phyloP scores from a whole-genome alignment of 2,797 vertebrate species.

The Microhierax caerulescens region DNA sequence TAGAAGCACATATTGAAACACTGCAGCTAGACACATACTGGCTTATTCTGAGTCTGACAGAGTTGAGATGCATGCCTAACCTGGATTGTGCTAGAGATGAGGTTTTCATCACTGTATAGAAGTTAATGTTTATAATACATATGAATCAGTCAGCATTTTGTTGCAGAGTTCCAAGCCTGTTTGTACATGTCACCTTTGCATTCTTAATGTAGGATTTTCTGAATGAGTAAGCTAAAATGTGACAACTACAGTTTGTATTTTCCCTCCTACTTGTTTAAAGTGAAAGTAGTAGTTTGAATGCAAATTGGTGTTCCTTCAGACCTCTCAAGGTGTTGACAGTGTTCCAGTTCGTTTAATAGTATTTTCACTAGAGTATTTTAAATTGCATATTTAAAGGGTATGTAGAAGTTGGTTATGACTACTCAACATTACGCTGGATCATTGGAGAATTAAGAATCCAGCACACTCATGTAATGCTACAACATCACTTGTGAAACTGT shows the following conservation, averaged over 20 bases:
- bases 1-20: neutral
- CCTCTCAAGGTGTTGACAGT: neutral
- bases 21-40: neutral
- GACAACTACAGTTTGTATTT: neutral
- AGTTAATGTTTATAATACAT: neutral
- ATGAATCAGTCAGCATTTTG: neutral
- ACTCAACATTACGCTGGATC: neutral
- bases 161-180: neutral
- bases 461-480: neutral
- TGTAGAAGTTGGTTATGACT: neutral
- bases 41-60: neutral
- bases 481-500: neutral
- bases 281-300: neutral
- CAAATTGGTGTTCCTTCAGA: neutral
- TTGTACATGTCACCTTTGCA: neutral
- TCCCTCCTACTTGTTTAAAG: neutral
- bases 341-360: neutral
- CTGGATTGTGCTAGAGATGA: neutral
- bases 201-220: neutral
- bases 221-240: neutral
- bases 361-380: constrained; percentile 18
- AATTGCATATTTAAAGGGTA: neutral
- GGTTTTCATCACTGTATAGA: neutral
- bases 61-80: neutral
- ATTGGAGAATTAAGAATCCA: neutral